phyloP scores from a whole-genome alignment of 2,113 vertebrate species.

The Petrocephalus microphthalmus region DNA sequence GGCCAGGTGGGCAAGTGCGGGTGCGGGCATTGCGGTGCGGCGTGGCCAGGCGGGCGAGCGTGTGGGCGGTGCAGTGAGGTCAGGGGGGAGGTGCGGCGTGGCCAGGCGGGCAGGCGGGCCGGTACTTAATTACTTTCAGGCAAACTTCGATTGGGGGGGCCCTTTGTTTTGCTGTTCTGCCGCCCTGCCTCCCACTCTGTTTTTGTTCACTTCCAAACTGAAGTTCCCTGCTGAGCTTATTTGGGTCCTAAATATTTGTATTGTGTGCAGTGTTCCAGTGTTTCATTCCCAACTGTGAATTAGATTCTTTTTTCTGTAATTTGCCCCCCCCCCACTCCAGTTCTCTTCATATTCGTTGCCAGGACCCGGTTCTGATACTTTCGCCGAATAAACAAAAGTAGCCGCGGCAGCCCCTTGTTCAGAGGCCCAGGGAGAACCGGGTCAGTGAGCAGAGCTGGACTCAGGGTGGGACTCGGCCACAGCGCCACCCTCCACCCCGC shows the following conservation, averaged over 20 bases:
- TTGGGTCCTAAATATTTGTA: conserved; percentile 8
- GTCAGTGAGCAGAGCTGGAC: background rate
- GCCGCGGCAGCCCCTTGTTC: background rate
- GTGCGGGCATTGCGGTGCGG: too few relatives aligned
- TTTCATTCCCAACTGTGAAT: background rate
- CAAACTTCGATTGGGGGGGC: background rate
- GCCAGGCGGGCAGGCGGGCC: too few relatives aligned
- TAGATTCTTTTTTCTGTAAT: background rate
- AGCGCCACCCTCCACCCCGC: background rate
- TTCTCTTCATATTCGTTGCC: conserved; percentile 7
- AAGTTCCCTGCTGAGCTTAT: conserved; percentile 14
- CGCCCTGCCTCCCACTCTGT: background rate
- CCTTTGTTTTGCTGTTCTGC: background rate
- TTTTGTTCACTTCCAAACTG: conserved; percentile 12
- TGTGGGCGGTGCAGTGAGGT: too few relatives aligned
- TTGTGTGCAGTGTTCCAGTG: background rate
- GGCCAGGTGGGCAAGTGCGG: too few relatives aligned
- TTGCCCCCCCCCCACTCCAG: background rate
- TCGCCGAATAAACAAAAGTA: background rate
- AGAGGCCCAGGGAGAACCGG: background rate
- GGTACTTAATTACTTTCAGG: background rate
- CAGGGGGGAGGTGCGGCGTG: too few relatives aligned
- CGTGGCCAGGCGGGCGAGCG: background rate
- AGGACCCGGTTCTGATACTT: conserved; percentile 10
- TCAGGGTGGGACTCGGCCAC: background rate